Percentiles rank a stretch among this genome's conserved stretches.
Conservation (phyloP, 2,113 vertebrate species). For the Morone saxatilis region DNA sequence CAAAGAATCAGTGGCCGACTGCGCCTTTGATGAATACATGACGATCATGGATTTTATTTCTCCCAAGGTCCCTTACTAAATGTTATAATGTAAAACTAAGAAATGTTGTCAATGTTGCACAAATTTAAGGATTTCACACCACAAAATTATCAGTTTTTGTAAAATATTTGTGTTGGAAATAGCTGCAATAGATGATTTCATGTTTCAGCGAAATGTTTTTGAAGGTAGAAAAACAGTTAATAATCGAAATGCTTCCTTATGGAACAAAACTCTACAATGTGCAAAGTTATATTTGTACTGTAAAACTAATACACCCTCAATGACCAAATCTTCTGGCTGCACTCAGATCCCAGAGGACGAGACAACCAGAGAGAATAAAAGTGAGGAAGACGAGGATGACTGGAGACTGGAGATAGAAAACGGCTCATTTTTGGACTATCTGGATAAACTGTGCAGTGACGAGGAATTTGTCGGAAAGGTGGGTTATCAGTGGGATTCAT, state of each 20-base stretch:
- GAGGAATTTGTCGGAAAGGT: constrained; percentile 79
- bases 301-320: accelerated
- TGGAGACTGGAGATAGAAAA: constrained; percentile 6
- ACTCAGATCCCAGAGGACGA: neutral
- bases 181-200: no score
- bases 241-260: neutral
- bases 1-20: constrained; percentile 54
- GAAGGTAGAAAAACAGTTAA: no score
- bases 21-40: constrained; percentile 71
- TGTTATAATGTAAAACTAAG: neutral
- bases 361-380: neutral
- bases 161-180: no score
- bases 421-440: constrained; percentile 63
- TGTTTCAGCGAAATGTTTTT: no score
- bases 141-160: no score
- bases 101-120: neutral
- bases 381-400: neutral
- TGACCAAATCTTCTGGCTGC: no score
- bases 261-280: neutral
- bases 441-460: constrained; percentile 78
- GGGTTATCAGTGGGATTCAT: neutral
- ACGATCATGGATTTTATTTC: constrained; percentile 65
- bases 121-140: neutral
- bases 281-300: neutral
- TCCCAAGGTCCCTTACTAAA: neutral